These are phyloP conservation scores for Dermatemys mawii DNA, from an alignment of 2,113 vertebrate species.

Conservation along the genomic window DNA sequence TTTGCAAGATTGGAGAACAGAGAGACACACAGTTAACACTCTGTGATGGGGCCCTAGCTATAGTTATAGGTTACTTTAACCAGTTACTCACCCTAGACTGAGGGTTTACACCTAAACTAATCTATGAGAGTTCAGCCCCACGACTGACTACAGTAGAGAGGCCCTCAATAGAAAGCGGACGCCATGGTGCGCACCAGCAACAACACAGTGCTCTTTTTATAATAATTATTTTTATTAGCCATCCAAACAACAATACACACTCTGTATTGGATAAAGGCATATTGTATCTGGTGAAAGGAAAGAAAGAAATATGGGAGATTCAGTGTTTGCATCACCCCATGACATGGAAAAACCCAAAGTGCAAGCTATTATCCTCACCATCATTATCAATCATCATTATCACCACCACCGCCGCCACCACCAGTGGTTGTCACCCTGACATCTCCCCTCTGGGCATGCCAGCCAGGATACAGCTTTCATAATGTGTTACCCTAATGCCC, in stretches of 20 bases:
- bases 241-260: not conserved
- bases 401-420: too few species aligned
- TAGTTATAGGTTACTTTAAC: not conserved
- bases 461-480: not conserved
- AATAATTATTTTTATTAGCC: not conserved
- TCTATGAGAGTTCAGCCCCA: not conserved
- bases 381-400: too few species aligned
- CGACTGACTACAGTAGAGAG: not conserved
- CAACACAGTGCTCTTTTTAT: not conserved
- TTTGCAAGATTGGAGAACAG: not conserved
- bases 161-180: not conserved
- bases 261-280: not conserved
- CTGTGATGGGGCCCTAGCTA: not conserved
- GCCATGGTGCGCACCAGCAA: not conserved
- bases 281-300: not conserved
- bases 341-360: not conserved
- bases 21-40: not conserved
- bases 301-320: not conserved
- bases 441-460: not conserved
- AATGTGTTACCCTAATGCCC: not conserved
- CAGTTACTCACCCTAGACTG: not conserved
- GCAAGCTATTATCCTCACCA: not conserved
- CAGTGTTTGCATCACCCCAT: not conserved
- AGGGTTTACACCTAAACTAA: not conserved
- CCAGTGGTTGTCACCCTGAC: not conserved